phyloP scores from a whole-genome alignment of 2,113 vertebrate species.

The Oenanthe melanoleuca region DNA sequence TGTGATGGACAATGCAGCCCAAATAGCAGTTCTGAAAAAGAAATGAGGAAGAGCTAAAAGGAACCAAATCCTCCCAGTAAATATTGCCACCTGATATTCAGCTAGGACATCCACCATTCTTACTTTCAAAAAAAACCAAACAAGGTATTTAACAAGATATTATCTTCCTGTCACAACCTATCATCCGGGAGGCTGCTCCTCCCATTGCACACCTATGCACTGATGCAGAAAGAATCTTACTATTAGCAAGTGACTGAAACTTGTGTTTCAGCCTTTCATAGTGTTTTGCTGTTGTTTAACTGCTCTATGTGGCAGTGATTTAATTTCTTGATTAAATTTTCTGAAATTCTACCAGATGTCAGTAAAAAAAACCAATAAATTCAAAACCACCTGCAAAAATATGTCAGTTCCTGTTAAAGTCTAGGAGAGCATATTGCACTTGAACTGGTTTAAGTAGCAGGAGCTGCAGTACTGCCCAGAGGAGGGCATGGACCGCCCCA shows the following conservation, averaged over 20 bases:
- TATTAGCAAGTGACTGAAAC: neutral
- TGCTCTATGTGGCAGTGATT: neutral
- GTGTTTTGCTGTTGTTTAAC: neutral
- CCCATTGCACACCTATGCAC: neutral
- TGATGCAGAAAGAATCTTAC: neutral
- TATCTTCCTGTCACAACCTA: neutral
- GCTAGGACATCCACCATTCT: neutral
- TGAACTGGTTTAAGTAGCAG: neutral
- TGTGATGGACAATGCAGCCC: neutral
- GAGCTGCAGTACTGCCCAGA: neutral
- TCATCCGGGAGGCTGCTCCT: neutral
- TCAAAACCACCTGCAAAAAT: neutral
- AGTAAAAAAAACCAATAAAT: neutral
- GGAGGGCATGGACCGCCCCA: neutral
- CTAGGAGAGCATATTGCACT: rapidly evolving
- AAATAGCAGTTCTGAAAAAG: neutral
- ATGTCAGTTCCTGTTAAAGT: neutral
- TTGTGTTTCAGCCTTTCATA: neutral
- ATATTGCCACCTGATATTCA: neutral
- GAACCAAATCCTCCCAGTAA: neutral
- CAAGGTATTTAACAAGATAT: neutral
- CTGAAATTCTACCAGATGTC: neutral
- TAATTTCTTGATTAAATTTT: neutral
- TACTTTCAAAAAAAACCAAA: neutral
- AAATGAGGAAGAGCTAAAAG: neutral